A percentile compares a stretch with the other conserved stretches of the same genome.
Conservation (phyloP, 2,797 vertebrate genomes). For the Diplodus sargus region DNA sequence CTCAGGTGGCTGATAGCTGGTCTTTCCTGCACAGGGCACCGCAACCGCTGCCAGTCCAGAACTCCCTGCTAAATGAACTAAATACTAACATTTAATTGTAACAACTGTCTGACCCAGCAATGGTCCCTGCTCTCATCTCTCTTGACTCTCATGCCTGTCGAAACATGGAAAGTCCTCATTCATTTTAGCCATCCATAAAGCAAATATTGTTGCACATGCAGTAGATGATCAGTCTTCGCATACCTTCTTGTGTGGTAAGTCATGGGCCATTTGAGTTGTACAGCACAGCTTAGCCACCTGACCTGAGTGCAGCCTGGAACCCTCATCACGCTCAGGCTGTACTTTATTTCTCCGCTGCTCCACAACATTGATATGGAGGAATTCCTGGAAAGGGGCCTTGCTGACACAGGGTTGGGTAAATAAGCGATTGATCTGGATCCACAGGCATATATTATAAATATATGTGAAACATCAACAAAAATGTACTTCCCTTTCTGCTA, state of each 20-base stretch:
- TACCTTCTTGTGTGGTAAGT: constrained; percentile 99
- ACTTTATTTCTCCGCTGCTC: constrained; percentile 91
- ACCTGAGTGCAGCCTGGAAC: constrained; percentile 92
- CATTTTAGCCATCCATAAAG: constrained; percentile 98
- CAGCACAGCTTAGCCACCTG: constrained; percentile 89
- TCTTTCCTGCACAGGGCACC: constrained; percentile 20
- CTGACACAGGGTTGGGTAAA: constrained; percentile 73
- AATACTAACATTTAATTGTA: constrained; percentile 62
- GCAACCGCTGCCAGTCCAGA: neutral
- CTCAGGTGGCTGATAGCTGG: constrained; percentile 37
- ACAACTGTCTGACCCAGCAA: constrained; percentile 59
- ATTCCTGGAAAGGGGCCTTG: constrained; percentile 82
- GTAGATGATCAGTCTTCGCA: constrained; percentile 97
- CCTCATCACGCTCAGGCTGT: constrained; percentile 93
- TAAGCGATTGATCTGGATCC: constrained; percentile 74
- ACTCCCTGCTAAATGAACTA: constrained; percentile 31
- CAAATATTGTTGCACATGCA: constrained; percentile 99
- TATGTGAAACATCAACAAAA: constrained; percentile 58
- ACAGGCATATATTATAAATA: constrained; percentile 64
- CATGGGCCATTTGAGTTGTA: constrained; percentile 93
- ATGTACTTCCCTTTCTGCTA: constrained; percentile 33
- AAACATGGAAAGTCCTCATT: constrained; percentile 98
- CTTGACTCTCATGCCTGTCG: constrained; percentile 92
- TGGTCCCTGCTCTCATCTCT: constrained; percentile 81
- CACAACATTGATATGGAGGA: constrained; percentile 92